Base-by-base conservation (phyloP, 1,140 invertebrate species). In the Maconellicoccus hirsutus region DNA sequence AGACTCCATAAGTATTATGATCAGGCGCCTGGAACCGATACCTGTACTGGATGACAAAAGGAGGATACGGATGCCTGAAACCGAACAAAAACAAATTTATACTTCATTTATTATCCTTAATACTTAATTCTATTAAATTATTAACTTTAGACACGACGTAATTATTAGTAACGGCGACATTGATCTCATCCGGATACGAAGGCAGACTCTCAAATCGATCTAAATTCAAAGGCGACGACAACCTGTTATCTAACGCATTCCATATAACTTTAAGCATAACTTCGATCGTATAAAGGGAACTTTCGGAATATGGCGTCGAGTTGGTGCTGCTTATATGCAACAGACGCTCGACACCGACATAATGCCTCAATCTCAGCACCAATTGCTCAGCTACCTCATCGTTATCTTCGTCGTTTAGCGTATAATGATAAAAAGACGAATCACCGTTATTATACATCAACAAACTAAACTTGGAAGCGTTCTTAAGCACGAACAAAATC, bases 1-100 rank as follows among this genome's bases (percentile, higher is more conserved):
- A 97, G n/a, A 94, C 87, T 79, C 95, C 92, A 78, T 97, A 98
- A 0, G 88, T 93, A 72, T 91, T 87, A 77, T 94, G 93, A 80
- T 96, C 89, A 0, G 94, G 95, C 1, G 92, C 91, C 81, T 94
- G 90, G 80, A 98, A 97, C 69, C 92, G 86, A 79, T 95, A 96
- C 7, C 88, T 83, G 79, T 96, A 95, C 78, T 93, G 89, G 74
- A 94, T 89, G 78, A 93, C 92, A 76, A 93, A 92, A 0, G 89
- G 89, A 0, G 91, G 91, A 82, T 95, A 94, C 0, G 93, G 91
- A 82, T 96, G 94, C 76, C 94, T 94, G 79, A 59, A 82, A 80
- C 75, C 72, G 72, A 74, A 61, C 73, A 71, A 42, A 52, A 71
- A 71, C 22, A 66, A 23, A 66, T 16, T 23, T 23, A 25, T 25